Conservation (phyloP, 1,140 invertebrate genomes). For the Drosophila azteca region DNA sequence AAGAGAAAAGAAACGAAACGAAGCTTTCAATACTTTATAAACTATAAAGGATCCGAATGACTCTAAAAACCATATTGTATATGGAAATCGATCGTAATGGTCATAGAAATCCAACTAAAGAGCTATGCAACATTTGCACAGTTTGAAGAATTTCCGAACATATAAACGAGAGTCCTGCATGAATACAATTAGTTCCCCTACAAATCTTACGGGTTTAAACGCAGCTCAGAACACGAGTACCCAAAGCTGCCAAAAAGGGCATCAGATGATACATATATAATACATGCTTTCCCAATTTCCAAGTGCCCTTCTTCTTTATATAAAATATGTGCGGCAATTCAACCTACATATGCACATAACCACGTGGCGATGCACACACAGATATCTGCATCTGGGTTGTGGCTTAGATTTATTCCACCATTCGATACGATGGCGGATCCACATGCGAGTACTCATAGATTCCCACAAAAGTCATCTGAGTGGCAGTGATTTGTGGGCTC, state of each 20-base stretch:
- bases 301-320: constrained; percentile 46
- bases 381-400: constrained; percentile 12
- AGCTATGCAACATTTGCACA: background rate
- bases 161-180: too few species aligned
- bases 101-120: background rate
- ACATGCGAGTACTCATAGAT: constrained; percentile 1
- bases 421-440: background rate
- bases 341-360: constrained; percentile 31
- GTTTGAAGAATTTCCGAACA: too few species aligned
- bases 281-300: constrained; percentile 70
- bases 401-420: constrained; percentile 45
- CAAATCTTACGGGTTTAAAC: too few species aligned
- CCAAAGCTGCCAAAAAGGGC: background rate
- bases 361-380: background rate
- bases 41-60: too few species aligned
- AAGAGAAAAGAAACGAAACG: too few species aligned
- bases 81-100: background rate
- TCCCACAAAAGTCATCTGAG: constrained; percentile 24
- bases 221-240: too few species aligned
- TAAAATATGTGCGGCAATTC: constrained; percentile 69
- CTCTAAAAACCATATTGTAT: background rate
- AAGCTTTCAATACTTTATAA: too few species aligned
- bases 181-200: too few species aligned
- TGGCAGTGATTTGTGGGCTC: constrained; percentile 49
- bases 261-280: constrained; percentile 43